These are phyloP conservation scores for Danio choprae DNA, from an alignment of 2,797 vertebrate genomes.

Conservation along the genomic window DNA sequence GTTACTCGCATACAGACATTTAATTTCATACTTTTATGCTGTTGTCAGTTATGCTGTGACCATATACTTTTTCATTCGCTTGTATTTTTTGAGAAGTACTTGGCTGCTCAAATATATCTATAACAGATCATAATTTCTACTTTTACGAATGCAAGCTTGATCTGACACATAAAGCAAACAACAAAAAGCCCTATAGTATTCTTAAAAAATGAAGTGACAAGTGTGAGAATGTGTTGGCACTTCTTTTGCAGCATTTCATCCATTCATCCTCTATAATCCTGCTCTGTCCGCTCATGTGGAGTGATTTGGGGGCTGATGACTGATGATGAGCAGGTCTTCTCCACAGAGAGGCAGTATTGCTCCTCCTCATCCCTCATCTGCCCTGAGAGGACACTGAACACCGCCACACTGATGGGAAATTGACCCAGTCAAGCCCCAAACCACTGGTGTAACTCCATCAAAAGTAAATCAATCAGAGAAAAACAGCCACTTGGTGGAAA, in stretches of 20 bases:
- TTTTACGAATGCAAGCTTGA: too few species aligned
- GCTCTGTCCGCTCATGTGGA: background rate
- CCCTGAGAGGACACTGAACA: background rate
- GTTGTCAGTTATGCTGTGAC: too few species aligned
- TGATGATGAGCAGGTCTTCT: conserved; percentile 25
- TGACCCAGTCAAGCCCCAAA: conserved; percentile 17
- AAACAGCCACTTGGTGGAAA: background rate
- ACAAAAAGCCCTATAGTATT: too few species aligned
- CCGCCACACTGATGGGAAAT: conserved; percentile 1
- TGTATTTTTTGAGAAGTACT: too few species aligned
- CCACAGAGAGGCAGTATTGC: conserved; percentile 63
- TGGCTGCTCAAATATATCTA: too few species aligned
- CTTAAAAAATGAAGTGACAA: too few species aligned
- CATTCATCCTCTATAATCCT: background rate
- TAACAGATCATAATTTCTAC: too few species aligned
- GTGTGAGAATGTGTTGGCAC: too few species aligned
- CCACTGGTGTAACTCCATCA: conserved; percentile 17
- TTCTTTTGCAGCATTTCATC: background rate
- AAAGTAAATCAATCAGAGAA: conserved; percentile 30
- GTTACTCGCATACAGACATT: too few species aligned
- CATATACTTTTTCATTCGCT: too few species aligned
- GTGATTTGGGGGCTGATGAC: background rate
- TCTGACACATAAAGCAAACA: too few species aligned
- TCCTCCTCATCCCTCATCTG: conserved; percentile 40
- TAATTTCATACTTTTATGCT: too few species aligned